Percentiles rank a stretch among this genome's conserved stretches.
Evolutionary conservation across 2,797 vertebrate genomes (phyloP).

Genomic region (Loriculus beryllinus): DNA sequence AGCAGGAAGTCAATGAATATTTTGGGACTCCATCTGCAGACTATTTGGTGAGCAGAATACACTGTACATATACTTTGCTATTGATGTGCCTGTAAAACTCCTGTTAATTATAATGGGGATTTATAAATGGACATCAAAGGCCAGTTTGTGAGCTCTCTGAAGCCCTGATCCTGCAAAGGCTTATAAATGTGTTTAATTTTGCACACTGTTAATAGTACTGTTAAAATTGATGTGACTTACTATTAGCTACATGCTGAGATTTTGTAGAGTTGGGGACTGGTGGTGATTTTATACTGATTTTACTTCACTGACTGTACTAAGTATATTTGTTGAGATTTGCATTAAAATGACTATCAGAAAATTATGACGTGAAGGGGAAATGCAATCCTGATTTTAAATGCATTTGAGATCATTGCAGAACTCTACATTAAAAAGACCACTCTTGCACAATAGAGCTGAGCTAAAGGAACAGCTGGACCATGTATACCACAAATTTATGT

Average conservation of each 20-base stretch:
- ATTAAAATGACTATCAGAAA: conserved; percentile 15
- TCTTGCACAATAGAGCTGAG: not conserved
- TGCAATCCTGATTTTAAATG: not conserved
- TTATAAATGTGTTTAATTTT: conserved; percentile 62
- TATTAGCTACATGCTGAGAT: conserved; percentile 44
- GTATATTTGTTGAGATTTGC: conserved; percentile 30
- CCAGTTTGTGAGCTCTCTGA: conserved; percentile 49
- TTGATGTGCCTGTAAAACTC: conserved; percentile 44
- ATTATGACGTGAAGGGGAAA: not conserved
- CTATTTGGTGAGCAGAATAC: conserved; percentile 55
- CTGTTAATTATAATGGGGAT: conserved; percentile 55
- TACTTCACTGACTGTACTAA: not conserved
- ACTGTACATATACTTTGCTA: conserved; percentile 2
- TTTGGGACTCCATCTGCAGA: conserved; percentile 68
- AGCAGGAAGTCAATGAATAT: conserved; percentile 69
- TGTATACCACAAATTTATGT: not conserved
- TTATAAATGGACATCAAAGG: conserved; percentile 63
- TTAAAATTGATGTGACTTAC: conserved; percentile 34
- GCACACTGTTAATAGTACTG: conserved; percentile 27
- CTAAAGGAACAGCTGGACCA: not conserved
- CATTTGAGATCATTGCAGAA: not conserved
- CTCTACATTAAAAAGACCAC: not conserved
- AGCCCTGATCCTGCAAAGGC: conserved; percentile 32
- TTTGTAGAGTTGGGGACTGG: not conserved
- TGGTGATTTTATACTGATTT: conserved; percentile 18